phyloP scores from a whole-genome alignment of 2,113 vertebrate genomes.

The Lycaon pictus region DNA sequence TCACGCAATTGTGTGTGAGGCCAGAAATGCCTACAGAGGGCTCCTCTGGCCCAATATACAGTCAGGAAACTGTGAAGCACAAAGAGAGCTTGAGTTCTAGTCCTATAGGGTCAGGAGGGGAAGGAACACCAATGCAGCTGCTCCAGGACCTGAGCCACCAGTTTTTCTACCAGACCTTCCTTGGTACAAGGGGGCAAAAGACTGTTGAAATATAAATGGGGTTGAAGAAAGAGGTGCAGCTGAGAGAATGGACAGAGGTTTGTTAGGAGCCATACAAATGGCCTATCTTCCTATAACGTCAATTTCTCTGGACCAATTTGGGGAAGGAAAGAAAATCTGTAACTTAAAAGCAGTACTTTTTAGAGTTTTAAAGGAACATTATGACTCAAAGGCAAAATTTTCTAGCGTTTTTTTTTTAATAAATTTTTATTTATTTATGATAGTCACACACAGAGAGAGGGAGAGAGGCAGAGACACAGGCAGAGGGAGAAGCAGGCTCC shows the following conservation, averaged over 20 bases:
- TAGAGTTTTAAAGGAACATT: neutral
- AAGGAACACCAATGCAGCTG: neutral
- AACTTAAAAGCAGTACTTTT: constrained; percentile 19
- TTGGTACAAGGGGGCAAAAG: neutral
- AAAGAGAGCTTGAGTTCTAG: neutral
- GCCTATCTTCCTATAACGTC: neutral
- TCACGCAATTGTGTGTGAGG: neutral
- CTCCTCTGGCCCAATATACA: neutral
- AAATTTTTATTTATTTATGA: no score
- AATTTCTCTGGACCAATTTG: neutral
- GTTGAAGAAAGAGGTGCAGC: neutral
- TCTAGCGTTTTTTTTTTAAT: neutral
- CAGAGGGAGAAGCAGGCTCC: no score
- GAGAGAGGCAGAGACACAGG: no score
- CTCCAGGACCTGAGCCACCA: neutral
- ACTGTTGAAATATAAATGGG: neutral
- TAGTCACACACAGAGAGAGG: no score
- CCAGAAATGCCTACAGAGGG: neutral
- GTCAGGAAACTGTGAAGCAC: neutral
- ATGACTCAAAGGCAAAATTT: constrained; percentile 39
- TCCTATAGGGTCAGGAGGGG: neutral
- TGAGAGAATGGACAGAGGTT: neutral
- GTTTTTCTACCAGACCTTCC: neutral
- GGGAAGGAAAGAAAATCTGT: neutral
- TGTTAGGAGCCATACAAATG: neutral